phyloP scores from a whole-genome alignment of 2,797 vertebrate species.

The Heteromormyrus szaboi region DNA sequence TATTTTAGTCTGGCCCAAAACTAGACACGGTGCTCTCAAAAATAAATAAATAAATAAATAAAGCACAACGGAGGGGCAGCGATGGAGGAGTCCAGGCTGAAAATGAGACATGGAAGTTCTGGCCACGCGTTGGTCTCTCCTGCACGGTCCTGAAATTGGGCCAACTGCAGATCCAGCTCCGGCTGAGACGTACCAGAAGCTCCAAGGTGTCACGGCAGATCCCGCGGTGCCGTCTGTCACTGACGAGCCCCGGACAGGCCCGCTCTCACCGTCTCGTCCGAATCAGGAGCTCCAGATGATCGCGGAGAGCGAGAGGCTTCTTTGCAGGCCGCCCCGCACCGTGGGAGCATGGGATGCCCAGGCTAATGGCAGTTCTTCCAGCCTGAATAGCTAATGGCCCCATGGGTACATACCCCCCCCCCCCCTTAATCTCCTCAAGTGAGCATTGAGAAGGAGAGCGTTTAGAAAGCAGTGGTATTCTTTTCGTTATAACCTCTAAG shows the following conservation, averaged over 20 bases:
- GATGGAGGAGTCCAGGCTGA: background rate
- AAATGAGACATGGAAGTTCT: background rate
- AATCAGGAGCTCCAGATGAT: conserved; percentile 19
- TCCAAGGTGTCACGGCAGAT: background rate
- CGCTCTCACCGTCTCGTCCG: conserved; percentile 38
- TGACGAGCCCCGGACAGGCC: conserved; percentile 27
- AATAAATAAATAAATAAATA: background rate
- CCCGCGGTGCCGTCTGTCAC: background rate
- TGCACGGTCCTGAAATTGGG: background rate
- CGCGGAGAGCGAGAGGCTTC: conserved; percentile 39
- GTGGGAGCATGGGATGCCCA: conserved; percentile 49
- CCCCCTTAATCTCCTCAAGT: background rate
- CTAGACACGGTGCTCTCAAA: background rate
- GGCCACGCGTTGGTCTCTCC: background rate
- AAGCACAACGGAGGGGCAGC: background rate
- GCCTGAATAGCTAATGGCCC: conserved; percentile 62
- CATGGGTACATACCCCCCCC: conserved; percentile 39
- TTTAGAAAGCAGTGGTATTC: conserved; percentile 47
- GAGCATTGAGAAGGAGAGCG: background rate
- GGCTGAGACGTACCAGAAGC: background rate
- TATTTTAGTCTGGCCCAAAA: conserved; percentile 15
- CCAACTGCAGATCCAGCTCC: background rate
- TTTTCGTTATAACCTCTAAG: conserved; percentile 16
- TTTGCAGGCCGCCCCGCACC: conserved; percentile 48
- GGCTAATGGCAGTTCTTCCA: conserved; percentile 57